A percentile compares a stretch with the other conserved stretches of the same genome.
These are phyloP conservation scores for Triops longicaudatus DNA, from an alignment of 1,140 invertebrate species.

Conservation along the genomic window DNA sequence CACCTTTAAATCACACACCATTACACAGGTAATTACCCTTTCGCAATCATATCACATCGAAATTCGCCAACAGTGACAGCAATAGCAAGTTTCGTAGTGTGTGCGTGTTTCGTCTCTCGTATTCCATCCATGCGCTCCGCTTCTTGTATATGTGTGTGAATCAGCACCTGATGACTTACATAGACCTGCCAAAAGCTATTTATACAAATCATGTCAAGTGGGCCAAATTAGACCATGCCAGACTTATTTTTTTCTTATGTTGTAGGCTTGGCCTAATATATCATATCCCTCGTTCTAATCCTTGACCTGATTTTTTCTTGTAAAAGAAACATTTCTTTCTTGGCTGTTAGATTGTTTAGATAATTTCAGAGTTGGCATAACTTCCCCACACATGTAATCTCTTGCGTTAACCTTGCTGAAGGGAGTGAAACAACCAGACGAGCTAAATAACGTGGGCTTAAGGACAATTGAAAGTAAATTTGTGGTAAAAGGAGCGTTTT, in stretches of 20 bases:
- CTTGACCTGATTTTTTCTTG: not conserved
- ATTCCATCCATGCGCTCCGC: not conserved
- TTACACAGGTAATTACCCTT: not conserved
- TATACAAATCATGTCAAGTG: slow-evolving; percentile 15
- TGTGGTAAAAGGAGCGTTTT: too few relatives aligned
- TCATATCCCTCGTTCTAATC: not conserved
- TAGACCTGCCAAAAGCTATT: slow-evolving; percentile 9
- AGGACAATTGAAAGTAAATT: too few relatives aligned
- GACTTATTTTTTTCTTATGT: not conserved
- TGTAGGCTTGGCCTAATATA: not conserved
- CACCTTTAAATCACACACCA: not conserved
- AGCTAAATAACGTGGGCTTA: too few relatives aligned
- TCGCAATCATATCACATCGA: not conserved
- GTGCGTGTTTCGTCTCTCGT: not conserved
- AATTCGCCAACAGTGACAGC: not conserved
- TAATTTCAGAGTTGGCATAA: too few relatives aligned
- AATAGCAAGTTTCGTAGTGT: not conserved
- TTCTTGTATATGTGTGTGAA: not conserved
- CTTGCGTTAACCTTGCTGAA: too few relatives aligned
- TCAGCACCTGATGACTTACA: not conserved
- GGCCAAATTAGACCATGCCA: not conserved
- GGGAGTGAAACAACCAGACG: too few relatives aligned
- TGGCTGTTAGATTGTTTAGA: not conserved
- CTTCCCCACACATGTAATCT: too few relatives aligned
- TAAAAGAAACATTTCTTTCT: not conserved